phyloP scores from a whole-genome alignment of 2,797 vertebrate species.

The Oreochromis grahami region DNA sequence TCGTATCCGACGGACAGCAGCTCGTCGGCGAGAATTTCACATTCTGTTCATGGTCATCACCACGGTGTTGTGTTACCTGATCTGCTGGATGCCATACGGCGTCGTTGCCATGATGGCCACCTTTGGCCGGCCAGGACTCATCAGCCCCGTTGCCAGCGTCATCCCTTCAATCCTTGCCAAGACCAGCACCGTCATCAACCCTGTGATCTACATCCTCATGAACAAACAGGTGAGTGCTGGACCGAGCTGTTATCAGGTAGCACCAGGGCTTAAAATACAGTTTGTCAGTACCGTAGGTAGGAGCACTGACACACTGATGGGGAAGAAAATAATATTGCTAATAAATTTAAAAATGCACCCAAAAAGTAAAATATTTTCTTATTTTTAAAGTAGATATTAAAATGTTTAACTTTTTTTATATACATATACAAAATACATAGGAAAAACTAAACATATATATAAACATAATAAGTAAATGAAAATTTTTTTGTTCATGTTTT shows the following conservation, averaged over 20 bases:
- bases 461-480: not conserved
- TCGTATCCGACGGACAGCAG: conserved; percentile 64
- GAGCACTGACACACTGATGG: not conserved
- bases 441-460: not conserved
- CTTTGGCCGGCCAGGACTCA: conserved; percentile 66
- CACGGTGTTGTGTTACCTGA: conserved; percentile 71
- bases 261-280: not conserved
- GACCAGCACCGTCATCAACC: conserved; percentile 79
- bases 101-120: conserved; percentile 76
- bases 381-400: not conserved
- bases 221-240: conserved; percentile 71
- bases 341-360: not conserved
- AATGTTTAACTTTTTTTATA: not conserved
- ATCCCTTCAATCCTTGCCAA: conserved; percentile 78
- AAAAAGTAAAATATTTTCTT: not conserved
- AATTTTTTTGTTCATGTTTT: not conserved
- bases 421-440: not conserved
- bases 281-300: not conserved
- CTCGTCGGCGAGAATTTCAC: conserved; percentile 71
- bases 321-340: not conserved
- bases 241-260: not conserved
- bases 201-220: conserved; percentile 81
- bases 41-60: conserved; percentile 78
- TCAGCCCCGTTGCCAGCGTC: conserved; percentile 69
- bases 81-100: conserved; percentile 79